phyloP scores from a whole-genome alignment of 2,797 vertebrate species.

The Synaphobranchus kaupii region DNA sequence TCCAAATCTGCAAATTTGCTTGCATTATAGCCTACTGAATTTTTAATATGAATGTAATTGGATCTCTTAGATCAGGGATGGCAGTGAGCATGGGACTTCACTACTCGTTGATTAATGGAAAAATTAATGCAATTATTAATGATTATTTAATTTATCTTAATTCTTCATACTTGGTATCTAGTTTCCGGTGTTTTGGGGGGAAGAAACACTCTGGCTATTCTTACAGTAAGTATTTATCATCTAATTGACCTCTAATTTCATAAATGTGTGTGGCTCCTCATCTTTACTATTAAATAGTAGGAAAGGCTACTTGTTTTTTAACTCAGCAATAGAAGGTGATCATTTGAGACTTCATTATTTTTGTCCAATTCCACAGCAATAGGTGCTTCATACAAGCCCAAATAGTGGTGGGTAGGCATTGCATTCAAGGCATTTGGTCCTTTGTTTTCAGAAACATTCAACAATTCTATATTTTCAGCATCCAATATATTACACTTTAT shows the following conservation, averaged over 20 bases:
- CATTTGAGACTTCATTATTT: background rate
- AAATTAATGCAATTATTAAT: constrained; percentile 7
- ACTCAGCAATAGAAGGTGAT: background rate
- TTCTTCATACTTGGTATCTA: background rate
- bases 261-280: background rate
- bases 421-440: background rate
- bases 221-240: background rate
- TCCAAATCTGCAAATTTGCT: background rate
- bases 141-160: constrained; percentile 8
- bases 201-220: background rate
- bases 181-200: background rate
- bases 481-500: background rate
- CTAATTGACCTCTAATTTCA: background rate
- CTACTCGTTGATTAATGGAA: background rate
- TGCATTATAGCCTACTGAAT: background rate
- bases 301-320: background rate
- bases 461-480: background rate
- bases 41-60: constrained; percentile 11
- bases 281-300: background rate
- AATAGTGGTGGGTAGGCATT: background rate
- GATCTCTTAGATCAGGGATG: constrained; percentile 12
- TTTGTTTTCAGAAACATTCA: background rate
- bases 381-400: background rate
- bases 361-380: background rate
- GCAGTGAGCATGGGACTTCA: constrained; percentile 1